phyloP scores from a whole-genome alignment of 2,888 invertebrate genomes.

The Ophion costatus region DNA sequence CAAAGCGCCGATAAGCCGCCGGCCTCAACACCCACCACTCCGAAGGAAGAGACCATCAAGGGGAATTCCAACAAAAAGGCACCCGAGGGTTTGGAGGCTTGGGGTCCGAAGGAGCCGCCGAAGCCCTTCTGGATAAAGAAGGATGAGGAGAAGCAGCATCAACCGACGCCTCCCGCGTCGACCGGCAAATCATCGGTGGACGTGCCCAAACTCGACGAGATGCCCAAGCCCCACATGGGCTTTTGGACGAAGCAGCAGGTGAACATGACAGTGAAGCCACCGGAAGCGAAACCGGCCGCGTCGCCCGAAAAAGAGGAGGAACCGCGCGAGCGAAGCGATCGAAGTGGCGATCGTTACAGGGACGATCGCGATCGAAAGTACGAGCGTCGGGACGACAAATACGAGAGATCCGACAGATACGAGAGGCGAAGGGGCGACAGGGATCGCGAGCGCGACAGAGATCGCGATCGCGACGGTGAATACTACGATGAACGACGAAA shows the following conservation, averaged over 20 bases:
- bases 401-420: constrained; percentile 78
- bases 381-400: constrained; percentile 79
- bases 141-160: constrained; percentile 74
- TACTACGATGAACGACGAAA: constrained; percentile 81
- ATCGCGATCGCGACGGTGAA: constrained; percentile 76
- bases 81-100: constrained; percentile 75
- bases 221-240: constrained; percentile 82
- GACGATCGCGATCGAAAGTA: constrained; percentile 73
- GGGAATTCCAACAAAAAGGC: constrained; percentile 51
- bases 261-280: constrained; percentile 78
- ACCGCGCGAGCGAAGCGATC: constrained; percentile 72
- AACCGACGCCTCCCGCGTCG: constrained; percentile 30
- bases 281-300: constrained; percentile 79
- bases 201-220: constrained; percentile 79
- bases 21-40: constrained; percentile 1
- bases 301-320: constrained; percentile 76
- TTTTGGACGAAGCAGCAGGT: constrained; percentile 83
- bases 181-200: constrained; percentile 73
- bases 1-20: constrained; percentile 65
- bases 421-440: constrained; percentile 76
- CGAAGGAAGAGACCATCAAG: constrained; percentile 49
- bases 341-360: constrained; percentile 79
- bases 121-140: constrained; percentile 79
- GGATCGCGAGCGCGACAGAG: constrained; percentile 68
- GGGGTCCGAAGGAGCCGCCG: constrained; percentile 79